Percentiles rank a stretch among this genome's conserved stretches.
These are phyloP conservation scores for Gavia stellata DNA, from an alignment of 2,113 vertebrate genomes.

Conservation along the genomic window DNA sequence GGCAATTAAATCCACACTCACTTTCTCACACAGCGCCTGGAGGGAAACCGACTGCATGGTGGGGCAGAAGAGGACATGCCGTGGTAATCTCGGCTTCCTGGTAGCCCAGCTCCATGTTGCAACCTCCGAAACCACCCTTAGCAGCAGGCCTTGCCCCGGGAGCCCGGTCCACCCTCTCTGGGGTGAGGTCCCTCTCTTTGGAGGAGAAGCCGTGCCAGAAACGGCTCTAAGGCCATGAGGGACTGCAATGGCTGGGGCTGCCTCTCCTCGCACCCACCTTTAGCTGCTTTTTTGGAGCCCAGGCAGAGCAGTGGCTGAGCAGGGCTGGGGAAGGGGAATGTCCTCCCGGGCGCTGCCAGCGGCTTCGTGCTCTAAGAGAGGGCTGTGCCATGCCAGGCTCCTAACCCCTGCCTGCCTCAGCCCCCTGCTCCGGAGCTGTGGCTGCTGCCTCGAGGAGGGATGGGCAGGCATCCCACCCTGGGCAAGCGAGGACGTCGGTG, in stretches of 20 bases:
- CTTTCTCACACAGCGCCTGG: slow-evolving; percentile 22
- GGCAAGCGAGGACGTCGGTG: accelerated
- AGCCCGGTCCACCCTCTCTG: accelerated
- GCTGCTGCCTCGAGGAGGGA: neutral
- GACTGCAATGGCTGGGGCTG: neutral
- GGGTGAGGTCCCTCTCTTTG: neutral
- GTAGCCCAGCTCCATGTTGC: neutral
- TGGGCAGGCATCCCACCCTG: accelerated
- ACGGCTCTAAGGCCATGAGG: accelerated
- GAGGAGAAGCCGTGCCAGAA: neutral
- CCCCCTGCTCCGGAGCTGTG: neutral
- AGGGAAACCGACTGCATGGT: neutral
- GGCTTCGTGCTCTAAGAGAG: neutral
- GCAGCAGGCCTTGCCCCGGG: neutral
- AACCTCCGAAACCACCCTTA: neutral
- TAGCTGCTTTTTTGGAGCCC: neutral
- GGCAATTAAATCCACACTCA: slow-evolving; percentile 26
- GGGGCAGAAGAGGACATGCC: slow-evolving; percentile 37
- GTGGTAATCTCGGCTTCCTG: neutral
- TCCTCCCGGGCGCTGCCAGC: neutral
- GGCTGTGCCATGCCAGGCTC: neutral
- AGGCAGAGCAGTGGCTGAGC: neutral
- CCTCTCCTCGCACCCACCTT: accelerated
- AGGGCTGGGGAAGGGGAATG: accelerated
- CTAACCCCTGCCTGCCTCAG: neutral